Conservation (phyloP, 2,797 vertebrate species). For the Hemibagrus guttatus region DNA sequence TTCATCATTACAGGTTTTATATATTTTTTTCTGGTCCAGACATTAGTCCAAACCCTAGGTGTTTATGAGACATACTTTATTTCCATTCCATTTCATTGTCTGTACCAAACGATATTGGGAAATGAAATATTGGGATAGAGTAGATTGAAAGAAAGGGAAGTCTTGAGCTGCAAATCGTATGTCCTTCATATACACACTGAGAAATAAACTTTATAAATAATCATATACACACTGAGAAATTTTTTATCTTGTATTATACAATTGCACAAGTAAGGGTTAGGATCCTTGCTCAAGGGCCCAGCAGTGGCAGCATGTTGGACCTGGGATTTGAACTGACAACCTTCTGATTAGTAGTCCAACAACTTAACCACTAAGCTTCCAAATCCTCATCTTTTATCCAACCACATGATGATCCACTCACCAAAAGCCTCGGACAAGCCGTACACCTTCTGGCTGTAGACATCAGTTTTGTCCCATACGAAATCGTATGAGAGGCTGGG, state of each 20-base stretch:
- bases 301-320: too few species aligned
- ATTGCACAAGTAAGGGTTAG: too few species aligned
- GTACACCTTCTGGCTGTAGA: constrained; percentile 97
- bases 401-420: constrained; percentile 66
- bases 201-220: neutral
- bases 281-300: too few species aligned
- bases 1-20: neutral
- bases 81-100: too few species aligned
- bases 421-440: constrained; percentile 94
- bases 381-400: neutral
- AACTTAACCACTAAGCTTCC: too few species aligned
- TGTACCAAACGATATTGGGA: too few species aligned
- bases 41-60: neutral
- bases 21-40: neutral
- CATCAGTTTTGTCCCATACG: constrained; percentile 97
- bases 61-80: neutral
- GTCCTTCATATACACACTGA: neutral
- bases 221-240: too few species aligned
- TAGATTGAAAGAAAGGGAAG: neutral
- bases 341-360: too few species aligned
- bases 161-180: too few species aligned
- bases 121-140: too few species aligned
- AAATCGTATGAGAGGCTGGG: constrained; percentile 93
- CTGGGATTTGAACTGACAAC: too few species aligned
- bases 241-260: too few species aligned